A percentile compares a stretch with the other conserved stretches of the same genome.
Conservation (phyloP, 2,888 invertebrate genomes). For the Pegoplata infirma region DNA sequence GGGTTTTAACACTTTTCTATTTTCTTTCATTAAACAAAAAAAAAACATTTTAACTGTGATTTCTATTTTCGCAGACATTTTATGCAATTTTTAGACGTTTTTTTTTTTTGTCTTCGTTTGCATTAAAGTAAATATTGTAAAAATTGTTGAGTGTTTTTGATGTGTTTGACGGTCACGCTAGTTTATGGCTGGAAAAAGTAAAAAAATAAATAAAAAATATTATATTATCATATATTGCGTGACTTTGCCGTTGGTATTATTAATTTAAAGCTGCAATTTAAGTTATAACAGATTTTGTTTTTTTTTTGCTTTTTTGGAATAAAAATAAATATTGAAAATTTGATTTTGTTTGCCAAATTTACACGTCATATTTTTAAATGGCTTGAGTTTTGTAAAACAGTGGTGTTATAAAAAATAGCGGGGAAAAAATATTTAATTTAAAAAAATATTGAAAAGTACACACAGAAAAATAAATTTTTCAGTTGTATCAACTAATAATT, state of each 20-base stretch:
- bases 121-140: background rate
- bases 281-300: conserved; percentile 34
- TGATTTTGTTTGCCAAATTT: conserved; percentile 21
- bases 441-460: no score
- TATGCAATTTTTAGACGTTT: background rate
- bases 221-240: conserved; percentile 56
- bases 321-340: conserved; percentile 6
- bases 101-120: background rate
- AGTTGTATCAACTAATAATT: no score
- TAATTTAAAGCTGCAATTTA: conserved; percentile 43
- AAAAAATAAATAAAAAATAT: no score
- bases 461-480: no score
- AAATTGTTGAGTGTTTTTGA: background rate
- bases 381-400: background rate
- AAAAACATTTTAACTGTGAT: background rate
- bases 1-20: conserved; percentile 48
- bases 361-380: conserved; percentile 11
- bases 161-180: background rate
- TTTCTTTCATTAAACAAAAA: conserved; percentile 14
- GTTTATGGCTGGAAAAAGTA: background rate
- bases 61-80: background rate
- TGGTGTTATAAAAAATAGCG: background rate
- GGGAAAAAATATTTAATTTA: no score
- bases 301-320: conserved; percentile 37
- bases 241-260: conserved; percentile 48